Percentiles rank a stretch among this genome's conserved stretches.
Evolutionary conservation across 2,888 invertebrate species (phyloP).

Genomic region (Ferdinandea cuprea): DNA sequence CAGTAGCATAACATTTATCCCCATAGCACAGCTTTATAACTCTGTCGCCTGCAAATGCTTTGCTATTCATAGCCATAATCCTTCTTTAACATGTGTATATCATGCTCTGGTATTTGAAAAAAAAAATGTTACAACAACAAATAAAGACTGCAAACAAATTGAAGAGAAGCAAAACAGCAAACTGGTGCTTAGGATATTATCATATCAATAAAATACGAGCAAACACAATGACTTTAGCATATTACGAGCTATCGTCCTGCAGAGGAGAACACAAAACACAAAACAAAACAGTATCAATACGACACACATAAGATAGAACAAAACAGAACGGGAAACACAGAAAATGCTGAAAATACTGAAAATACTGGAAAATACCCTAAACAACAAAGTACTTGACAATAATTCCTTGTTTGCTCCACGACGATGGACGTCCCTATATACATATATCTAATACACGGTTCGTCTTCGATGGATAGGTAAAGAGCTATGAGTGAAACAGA

Average conservation of each 20-base stretch:
- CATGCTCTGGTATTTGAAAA: conserved; percentile 14
- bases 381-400: conserved; percentile 45
- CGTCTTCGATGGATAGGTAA: not conserved
- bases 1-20: not conserved
- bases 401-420: conserved; percentile 45
- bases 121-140: conserved; percentile 6
- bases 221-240: conserved; percentile 52
- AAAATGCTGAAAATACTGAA: conserved; percentile 26
- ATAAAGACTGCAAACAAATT: conserved; percentile 7
- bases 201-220: conserved; percentile 66
- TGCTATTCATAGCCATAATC: conserved; percentile 38
- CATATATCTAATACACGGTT: no score
- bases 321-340: conserved; percentile 24
- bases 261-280: conserved; percentile 26
- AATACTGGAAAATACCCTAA: conserved; percentile 26
- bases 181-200: conserved; percentile 59
- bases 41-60: conserved; percentile 12
- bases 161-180: conserved; percentile 20
- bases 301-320: conserved; percentile 3
- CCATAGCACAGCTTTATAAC: not conserved
- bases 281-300: conserved; percentile 34
- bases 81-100: not conserved
- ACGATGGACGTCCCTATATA: not conserved
- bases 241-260: conserved; percentile 48
- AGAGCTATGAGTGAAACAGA: not conserved